Conservation (phyloP, 2,888 invertebrate genomes). For the Conops quadrifasciatus region DNA sequence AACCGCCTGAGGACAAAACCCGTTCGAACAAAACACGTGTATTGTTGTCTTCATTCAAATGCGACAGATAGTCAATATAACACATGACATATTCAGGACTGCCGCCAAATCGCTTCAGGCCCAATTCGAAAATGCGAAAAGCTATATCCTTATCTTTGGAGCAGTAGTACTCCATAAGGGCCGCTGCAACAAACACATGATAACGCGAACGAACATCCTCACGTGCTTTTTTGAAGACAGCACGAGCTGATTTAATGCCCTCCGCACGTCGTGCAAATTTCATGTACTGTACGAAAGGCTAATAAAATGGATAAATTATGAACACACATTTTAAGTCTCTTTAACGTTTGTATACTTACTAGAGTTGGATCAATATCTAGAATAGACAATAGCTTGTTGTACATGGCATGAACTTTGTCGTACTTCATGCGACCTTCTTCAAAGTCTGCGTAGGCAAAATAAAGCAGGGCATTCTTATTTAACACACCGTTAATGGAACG, state of each 20-base stretch:
- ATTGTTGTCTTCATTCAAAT: constrained; percentile 99
- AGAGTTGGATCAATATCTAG: constrained; percentile 94
- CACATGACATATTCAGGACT: constrained; percentile 94
- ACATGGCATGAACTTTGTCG: constrained; percentile 95
- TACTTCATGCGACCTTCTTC: constrained; percentile 96
- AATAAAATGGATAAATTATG: constrained; percentile 43
- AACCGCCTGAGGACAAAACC: constrained; percentile 89
- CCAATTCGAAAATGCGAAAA: constrained; percentile 95
- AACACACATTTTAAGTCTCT: too few species aligned
- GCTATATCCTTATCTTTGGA: constrained; percentile 98
- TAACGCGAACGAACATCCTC: constrained; percentile 86
- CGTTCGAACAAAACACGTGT: constrained; percentile 98
- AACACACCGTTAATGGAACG: constrained; percentile 89
- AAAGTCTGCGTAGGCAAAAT: constrained; percentile 99
- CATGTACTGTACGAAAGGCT: constrained; percentile 99
- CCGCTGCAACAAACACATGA: constrained; percentile 96
- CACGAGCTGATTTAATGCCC: constrained; percentile 95
- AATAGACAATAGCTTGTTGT: constrained; percentile 88
- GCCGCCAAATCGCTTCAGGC: constrained; percentile 94
- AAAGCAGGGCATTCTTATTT: constrained; percentile 89
- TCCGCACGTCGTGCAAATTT: constrained; percentile 97
- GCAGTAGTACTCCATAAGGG: constrained; percentile 99
- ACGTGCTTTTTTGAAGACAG: constrained; percentile 93
- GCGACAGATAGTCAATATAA: constrained; percentile 96
- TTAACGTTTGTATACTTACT: too few species aligned